Percentiles rank a stretch among this genome's conserved stretches.
Evolutionary conservation across 2,888 invertebrate species (phyloP).

Genomic region (Dicyrtomina minuta): DNA sequence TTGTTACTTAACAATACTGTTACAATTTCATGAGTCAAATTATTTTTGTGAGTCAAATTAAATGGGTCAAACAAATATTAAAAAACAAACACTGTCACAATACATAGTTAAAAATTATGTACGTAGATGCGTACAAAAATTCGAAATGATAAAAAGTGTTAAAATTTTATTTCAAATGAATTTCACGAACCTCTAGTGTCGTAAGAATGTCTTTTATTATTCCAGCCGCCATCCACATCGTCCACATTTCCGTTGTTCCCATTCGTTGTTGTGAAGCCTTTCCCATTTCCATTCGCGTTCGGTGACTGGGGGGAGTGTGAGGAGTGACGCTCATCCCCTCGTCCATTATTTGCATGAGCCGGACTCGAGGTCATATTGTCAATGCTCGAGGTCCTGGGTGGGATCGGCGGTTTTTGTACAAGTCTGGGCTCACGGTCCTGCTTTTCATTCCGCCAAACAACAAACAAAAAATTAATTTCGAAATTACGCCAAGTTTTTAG

Average conservation of each 20-base stretch:
- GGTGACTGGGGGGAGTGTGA: conserved; percentile 23
- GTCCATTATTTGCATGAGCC: conserved; percentile 25
- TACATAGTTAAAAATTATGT: not conserved
- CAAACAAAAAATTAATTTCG: too few relatives aligned
- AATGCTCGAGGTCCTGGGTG: conserved; percentile 47
- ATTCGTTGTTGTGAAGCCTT: conserved; percentile 5
- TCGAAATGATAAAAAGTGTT: not conserved
- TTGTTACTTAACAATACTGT: too few relatives aligned
- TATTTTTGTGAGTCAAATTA: too few relatives aligned
- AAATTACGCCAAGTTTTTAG: too few relatives aligned
- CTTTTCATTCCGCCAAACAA: not conserved
- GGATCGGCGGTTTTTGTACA: conserved; percentile 47
- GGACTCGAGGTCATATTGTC: conserved; percentile 31
- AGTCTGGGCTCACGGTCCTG: conserved; percentile 32
- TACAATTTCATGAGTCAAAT: too few relatives aligned
- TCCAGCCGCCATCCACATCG: conserved; percentile 30
- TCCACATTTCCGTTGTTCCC: conserved; percentile 26
- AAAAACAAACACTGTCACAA: not conserved
- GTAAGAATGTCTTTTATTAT: conserved; percentile 31
- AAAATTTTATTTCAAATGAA: too few relatives aligned
- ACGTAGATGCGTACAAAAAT: not conserved
- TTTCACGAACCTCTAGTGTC: too few relatives aligned
- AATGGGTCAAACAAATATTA: conserved; percentile 16
- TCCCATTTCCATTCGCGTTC: conserved; percentile 31
- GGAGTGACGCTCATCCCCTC: conserved; percentile 32